Base-by-base conservation (phyloP, 2,797 vertebrate genomes). In the Sebastes matsubarae region DNA sequence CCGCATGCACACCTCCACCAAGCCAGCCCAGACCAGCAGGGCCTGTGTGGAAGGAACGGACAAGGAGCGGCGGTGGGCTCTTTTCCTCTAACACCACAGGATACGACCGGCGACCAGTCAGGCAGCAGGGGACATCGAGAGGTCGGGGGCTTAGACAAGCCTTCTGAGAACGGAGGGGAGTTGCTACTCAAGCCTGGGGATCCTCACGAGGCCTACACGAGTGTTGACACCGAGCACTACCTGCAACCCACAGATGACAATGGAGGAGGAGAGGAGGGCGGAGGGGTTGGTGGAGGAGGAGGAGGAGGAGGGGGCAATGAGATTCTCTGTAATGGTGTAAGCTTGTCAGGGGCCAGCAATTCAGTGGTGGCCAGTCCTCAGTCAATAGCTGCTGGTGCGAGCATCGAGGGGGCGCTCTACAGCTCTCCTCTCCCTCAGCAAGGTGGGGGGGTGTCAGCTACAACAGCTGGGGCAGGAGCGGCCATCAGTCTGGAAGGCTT, bases 401-500 rank as follows among this genome's bases (percentile, higher is more conserved):
- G 88, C 68, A 97, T 98, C 74, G 98, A 98, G 76, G 97, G 97
- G 88, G 96, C 96, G 6, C 97, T 99, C 87, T 99, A 98, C 88
- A 97, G 96, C 0, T 88, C 95, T 6, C 87, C 95, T 18, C 96
- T 97, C 70, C 96, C 97, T 87, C 98, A 98, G 89, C 97, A 97
- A 76, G 92, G 87, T 68, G 91, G 89, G 2, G 88, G 85, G 5
- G 88, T 91, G 18, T 84, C 92, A 2, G 93, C 90, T 8, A 30
- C 81, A 57, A 74, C 0, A 64, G 68, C 79, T 8, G 93, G 87
- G 65, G 78, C 85, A 34, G 94, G 96, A 58, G 89, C 81, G 27
- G 94, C 81, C 77, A 98, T 99, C 91, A 99, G 97, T 88, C 95
- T 99, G 93, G 99, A 99, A 87, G 98, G 99, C 85, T 99, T 99